Evolutionary conservation across 2,113 vertebrate species (phyloP), one percentile per base, ranked within the genome.

Genomic region (Sceloporus tristichus): DNA sequence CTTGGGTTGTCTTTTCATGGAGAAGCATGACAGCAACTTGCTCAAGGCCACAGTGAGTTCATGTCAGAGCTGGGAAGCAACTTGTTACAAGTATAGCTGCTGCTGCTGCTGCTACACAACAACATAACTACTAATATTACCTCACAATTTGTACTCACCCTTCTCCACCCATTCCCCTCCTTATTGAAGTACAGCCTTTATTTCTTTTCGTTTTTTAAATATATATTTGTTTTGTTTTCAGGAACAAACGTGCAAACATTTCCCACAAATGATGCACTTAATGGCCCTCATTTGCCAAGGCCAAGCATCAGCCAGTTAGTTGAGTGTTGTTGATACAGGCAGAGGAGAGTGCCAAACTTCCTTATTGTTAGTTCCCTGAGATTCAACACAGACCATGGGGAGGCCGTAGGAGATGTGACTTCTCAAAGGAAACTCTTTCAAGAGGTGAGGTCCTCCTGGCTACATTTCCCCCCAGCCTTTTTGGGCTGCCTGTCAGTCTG

Each of bases 201-300:
- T 14, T 42, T 3, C 25, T 21, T 48, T 11, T 21, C 34, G 34
- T 34, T 34, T 34, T 34, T 34, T 34, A 34, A 34, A 4, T 68
- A 4, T 18, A 3, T 70, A 29, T 73, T 82, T 25, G 40, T 27
- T 19, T 87, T 14, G 7, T 62, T 81, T 82, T 84, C 75, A 83
- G 74, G n/a, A 77, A 88, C 65, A 78, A 56, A 78, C 42, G 48
- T 78, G 25, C 70, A 88, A 88, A 71, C 74, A 79, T 71, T 84
- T 88, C 81, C 81, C 48, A 78, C 48, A 84, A 84, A 71, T 59
- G 76, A 86, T 78, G 23, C 82, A 78, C 48, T 70, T 88, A 88
- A 84, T 84, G 62, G 78, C 40, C n/a, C n/a, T 88, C n/a, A 77
- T 70, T 79, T 88, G 75, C 81, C 87, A 84, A 88, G 23, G n/a